These are phyloP conservation scores for Automeris io DNA, from an alignment of 2,888 invertebrate genomes.

Conservation along the genomic window DNA sequence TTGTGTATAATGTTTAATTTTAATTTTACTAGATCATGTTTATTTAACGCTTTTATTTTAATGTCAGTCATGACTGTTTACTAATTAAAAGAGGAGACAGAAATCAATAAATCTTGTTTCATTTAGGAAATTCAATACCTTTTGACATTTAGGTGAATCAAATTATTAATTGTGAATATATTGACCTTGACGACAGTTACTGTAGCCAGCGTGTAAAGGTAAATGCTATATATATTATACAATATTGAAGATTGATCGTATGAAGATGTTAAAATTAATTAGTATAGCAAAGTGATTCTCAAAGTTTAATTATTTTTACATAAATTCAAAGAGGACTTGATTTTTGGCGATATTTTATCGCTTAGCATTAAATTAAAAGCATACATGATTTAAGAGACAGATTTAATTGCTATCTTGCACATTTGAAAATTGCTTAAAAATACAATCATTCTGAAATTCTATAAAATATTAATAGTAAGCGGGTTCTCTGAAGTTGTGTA, in stretches of 20 bases:
- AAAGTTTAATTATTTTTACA: conserved; percentile 18
- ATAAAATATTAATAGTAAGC: no score
- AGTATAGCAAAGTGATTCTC: conserved; percentile 27
- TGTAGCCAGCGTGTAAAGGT: conserved; percentile 6
- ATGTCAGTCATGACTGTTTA: background rate
- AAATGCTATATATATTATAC: conserved; percentile 13
- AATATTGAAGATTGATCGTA: conserved; percentile 19
- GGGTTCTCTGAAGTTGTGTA: no score
- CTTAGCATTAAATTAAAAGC: background rate
- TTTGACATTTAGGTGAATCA: conserved; percentile 7
- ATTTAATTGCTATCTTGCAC: no score
- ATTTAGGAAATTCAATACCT: conserved; percentile 2
- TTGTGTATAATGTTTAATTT: no score
- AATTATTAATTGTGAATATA: conserved; percentile 6
- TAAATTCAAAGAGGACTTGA: background rate
- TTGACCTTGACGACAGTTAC: conserved; percentile 16
- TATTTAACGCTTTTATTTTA: background rate
- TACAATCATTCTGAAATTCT: no score
- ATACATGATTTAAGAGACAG: no score
- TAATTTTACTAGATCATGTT: no score
- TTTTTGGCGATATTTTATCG: background rate
- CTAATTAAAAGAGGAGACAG: background rate
- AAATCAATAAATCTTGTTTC: conserved; percentile 5
- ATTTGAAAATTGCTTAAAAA: no score
- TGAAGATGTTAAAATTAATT: conserved; percentile 24